Evolutionary conservation across 2,113 vertebrate species (phyloP).

Genomic region (Clupea harengus): DNA sequence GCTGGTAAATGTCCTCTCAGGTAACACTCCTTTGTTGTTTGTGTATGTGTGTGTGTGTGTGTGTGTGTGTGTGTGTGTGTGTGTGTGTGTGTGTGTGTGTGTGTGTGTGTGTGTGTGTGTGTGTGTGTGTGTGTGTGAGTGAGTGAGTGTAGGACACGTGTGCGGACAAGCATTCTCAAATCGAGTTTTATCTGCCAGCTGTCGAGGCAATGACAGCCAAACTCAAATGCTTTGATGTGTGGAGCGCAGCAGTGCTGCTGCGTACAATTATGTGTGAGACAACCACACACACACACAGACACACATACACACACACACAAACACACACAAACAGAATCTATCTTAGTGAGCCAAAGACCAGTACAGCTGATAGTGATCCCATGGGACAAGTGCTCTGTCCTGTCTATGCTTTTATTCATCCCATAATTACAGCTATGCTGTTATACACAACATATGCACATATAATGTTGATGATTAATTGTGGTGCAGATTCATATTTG

Average conservation of each 20-base stretch:
- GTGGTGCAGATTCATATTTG: too few species aligned
- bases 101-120: not conserved
- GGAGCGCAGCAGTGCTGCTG: constrained; percentile 49
- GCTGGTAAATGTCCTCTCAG: not conserved
- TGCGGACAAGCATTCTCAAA: constrained; percentile 39
- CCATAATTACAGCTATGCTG: not conserved
- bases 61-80: not conserved
- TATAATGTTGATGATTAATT: too few species aligned
- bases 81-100: not conserved
- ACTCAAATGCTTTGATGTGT: constrained; percentile 64
- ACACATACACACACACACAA: not conserved
- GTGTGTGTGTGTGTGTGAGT: not conserved
- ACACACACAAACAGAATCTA: not conserved
- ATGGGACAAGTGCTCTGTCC: not conserved
- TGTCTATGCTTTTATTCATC: not conserved
- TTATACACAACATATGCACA: too few species aligned
- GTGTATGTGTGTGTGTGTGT: not conserved
- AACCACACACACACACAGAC: not conserved
- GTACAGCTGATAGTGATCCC: not conserved
- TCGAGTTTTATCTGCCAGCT: constrained; percentile 61
- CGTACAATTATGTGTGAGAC: constrained; percentile 49
- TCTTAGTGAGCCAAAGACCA: not conserved
- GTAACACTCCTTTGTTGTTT: not conserved
- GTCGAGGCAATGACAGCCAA: constrained; percentile 54
- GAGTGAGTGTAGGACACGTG: too few species aligned